A percentile compares a stretch with the other conserved stretches of the same genome.
Conservation (phyloP, 2,113 vertebrate species). For the Neolamprologus ventralis region DNA sequence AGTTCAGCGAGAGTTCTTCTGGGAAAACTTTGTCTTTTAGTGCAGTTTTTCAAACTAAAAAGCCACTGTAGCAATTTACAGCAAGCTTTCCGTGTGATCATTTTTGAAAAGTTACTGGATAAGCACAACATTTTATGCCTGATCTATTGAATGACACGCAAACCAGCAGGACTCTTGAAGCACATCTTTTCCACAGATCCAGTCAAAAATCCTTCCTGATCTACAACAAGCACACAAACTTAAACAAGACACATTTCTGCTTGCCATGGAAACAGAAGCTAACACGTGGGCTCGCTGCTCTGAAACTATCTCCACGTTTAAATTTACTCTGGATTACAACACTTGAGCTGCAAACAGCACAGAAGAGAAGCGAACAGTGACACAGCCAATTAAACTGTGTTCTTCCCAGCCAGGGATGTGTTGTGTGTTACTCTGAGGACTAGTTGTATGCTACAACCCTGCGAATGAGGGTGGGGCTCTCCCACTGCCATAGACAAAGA, state of each 20-base stretch:
- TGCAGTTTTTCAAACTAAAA: background rate
- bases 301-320: background rate
- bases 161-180: background rate
- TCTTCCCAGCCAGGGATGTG: background rate
- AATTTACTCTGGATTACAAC: conserved; percentile 13
- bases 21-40: background rate
- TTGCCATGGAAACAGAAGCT: background rate
- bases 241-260: background rate
- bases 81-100: background rate
- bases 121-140: background rate
- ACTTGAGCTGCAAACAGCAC: background rate
- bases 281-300: background rate
- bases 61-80: background rate
- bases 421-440: background rate
- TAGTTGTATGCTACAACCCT: background rate
- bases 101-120: background rate
- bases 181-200: background rate
- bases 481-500: conserved; percentile 55
- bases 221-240: background rate
- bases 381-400: background rate
- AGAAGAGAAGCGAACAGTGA: background rate
- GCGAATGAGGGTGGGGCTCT: conserved; percentile 55
- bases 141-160: background rate
- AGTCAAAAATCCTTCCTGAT: background rate
- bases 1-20: conserved; percentile 1